phyloP scores from a whole-genome alignment of 2,113 vertebrate species.

The Mixornis gularis region DNA sequence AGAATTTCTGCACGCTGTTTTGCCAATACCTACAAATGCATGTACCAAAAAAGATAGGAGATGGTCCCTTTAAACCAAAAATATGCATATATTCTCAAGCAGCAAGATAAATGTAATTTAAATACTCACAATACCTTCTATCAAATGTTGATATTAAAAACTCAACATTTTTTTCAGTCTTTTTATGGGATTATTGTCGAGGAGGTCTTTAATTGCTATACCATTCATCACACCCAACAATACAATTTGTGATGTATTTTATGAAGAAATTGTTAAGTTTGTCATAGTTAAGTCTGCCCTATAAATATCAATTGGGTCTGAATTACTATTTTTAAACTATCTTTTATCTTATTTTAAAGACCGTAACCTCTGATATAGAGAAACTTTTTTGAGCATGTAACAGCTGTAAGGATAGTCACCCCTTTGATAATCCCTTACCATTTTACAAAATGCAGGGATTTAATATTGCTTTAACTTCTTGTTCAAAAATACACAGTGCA shows the following conservation, averaged over 20 bases:
- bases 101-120: neutral
- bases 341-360: neutral
- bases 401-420: neutral
- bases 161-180: neutral
- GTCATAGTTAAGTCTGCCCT: neutral
- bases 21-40: neutral
- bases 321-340: neutral
- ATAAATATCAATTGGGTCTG: neutral
- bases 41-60: neutral
- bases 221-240: neutral
- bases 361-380: neutral
- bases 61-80: neutral
- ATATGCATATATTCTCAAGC: neutral
- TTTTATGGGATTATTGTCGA: neutral
- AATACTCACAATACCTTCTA: neutral
- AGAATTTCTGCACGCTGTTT: neutral
- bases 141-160: neutral
- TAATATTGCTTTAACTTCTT: constrained; percentile 48
- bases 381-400: neutral
- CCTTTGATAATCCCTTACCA: constrained; percentile 25
- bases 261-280: neutral
- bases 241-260: neutral
- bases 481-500: constrained; percentile 52
- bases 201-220: neutral
- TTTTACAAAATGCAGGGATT: constrained; percentile 50